Percentiles rank a stretch among this genome's conserved stretches.
These are phyloP conservation scores for Hycleus phaleratus DNA, from an alignment of 1,140 invertebrate genomes.

Conservation along the genomic window DNA sequence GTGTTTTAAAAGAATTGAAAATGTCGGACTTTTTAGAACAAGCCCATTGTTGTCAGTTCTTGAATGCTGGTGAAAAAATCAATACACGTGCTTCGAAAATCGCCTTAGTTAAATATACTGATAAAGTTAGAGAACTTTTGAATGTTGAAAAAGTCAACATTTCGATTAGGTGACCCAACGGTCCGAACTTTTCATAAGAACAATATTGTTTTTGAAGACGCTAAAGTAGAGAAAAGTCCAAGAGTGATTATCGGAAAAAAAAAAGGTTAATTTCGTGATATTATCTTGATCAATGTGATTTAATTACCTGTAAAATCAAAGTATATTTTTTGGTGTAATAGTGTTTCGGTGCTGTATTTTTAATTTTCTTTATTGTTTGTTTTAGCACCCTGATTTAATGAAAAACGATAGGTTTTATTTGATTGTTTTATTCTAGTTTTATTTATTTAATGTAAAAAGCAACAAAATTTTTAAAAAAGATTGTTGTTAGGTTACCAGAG, in stretches of 20 bases:
- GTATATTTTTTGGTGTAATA: no score
- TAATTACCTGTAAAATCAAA: no score
- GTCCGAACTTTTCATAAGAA: no score
- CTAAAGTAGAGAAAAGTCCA: no score
- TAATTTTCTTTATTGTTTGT: no score
- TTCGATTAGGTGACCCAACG: constrained; percentile 46
- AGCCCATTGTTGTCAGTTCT: constrained; percentile 66
- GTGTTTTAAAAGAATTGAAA: constrained; percentile 58
- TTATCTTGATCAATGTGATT: not conserved
- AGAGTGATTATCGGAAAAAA: no score
- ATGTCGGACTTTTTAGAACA: constrained; percentile 71
- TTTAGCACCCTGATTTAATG: no score
- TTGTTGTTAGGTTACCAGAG: constrained; percentile 13
- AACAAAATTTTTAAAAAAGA: no score
- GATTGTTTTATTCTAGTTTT: not conserved
- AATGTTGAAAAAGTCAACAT: constrained; percentile 59
- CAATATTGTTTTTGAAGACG: no score
- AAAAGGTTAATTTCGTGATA: not conserved
- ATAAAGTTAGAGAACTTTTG: constrained; percentile 62
- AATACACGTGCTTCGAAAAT: constrained; percentile 71
- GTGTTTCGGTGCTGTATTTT: no score
- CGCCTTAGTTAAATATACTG: constrained; percentile 72
- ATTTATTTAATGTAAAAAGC: no score
- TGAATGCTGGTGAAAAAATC: constrained; percentile 68
- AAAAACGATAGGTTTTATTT: not conserved